Evolutionary conservation across 2,888 invertebrate genomes (phyloP).

Genomic region (Drosophila acutilabella): DNA sequence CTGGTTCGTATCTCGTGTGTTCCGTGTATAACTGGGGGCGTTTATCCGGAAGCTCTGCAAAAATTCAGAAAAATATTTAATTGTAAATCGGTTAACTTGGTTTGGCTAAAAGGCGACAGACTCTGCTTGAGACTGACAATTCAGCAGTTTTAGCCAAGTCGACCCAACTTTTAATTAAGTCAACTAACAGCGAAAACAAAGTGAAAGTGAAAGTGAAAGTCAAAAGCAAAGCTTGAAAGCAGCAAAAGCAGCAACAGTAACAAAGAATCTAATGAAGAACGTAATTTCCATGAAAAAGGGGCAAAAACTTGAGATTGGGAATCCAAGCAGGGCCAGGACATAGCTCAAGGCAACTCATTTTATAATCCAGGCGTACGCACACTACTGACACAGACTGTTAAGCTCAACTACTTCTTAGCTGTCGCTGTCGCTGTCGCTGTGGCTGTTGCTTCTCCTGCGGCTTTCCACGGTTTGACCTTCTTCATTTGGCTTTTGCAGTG

Average conservation of each 20-base stretch:
- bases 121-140: too few species aligned
- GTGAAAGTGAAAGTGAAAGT: conserved; percentile 10
- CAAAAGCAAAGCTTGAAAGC: conserved; percentile 25
- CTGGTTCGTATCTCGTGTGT: conserved; percentile 90
- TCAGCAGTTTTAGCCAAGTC: conserved; percentile 8
- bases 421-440: conserved; percentile 26
- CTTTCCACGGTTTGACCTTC: conserved; percentile 62
- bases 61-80: background rate
- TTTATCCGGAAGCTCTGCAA: conserved; percentile 89
- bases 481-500: conserved; percentile 43
- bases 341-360: conserved; percentile 52
- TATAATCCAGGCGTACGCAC: conserved; percentile 44
- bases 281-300: conserved; percentile 82
- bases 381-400: conserved; percentile 1
- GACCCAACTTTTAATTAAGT: conserved; percentile 80
- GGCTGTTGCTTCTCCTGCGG: conserved; percentile 22
- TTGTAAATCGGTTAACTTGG: too few species aligned
- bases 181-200: conserved; percentile 47
- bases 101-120: background rate
- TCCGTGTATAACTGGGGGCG: conserved; percentile 90
- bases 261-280: conserved; percentile 83
- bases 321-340: conserved; percentile 1
- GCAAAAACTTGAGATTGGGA: conserved; percentile 42
- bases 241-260: conserved; percentile 39
- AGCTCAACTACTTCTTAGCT: conserved; percentile 25